phyloP scores from a whole-genome alignment of 2,888 invertebrate genomes.

The Drosophila putrida region DNA sequence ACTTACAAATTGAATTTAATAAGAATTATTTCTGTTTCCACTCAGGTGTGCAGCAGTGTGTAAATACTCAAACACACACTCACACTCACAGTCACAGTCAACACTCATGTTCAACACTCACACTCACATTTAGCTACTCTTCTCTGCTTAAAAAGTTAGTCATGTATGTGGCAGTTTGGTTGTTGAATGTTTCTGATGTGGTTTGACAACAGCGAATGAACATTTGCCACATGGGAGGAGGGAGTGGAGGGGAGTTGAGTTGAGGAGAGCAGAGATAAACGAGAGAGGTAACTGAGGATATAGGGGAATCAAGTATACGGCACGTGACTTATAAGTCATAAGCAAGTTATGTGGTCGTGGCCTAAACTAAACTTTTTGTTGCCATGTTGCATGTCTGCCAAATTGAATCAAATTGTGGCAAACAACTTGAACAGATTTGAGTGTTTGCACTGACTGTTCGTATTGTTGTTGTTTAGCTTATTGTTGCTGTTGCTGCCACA shows the following conservation, averaged over 20 bases:
- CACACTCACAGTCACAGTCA: conserved; percentile 5
- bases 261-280: conserved; percentile 19
- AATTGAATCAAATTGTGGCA: conserved; percentile 76
- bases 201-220: conserved; percentile 60
- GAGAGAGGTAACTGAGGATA: not conserved
- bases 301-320: conserved; percentile 12
- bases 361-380: conserved; percentile 60
- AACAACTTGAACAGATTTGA: conserved; percentile 73
- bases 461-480: conserved; percentile 12
- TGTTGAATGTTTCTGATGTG: conserved; percentile 64
- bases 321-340: conserved; percentile 73
- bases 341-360: conserved; percentile 67
- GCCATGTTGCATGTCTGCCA: conserved; percentile 63
- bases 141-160: conserved; percentile 51
- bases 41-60: conserved; percentile 47
- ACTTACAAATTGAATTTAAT: conserved; percentile 27
- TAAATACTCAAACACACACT: conserved; percentile 13
- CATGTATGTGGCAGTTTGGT: conserved; percentile 56
- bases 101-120: not conserved
- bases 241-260: not conserved
- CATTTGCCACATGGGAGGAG: not conserved
- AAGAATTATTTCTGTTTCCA: conserved; percentile 9
- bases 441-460: conserved; percentile 39
- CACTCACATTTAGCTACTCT: conserved; percentile 29
- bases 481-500: conserved; percentile 32